Evolutionary conservation across 2,888 invertebrate species (phyloP).

Genomic region (Melangyna quadrimaculata): DNA sequence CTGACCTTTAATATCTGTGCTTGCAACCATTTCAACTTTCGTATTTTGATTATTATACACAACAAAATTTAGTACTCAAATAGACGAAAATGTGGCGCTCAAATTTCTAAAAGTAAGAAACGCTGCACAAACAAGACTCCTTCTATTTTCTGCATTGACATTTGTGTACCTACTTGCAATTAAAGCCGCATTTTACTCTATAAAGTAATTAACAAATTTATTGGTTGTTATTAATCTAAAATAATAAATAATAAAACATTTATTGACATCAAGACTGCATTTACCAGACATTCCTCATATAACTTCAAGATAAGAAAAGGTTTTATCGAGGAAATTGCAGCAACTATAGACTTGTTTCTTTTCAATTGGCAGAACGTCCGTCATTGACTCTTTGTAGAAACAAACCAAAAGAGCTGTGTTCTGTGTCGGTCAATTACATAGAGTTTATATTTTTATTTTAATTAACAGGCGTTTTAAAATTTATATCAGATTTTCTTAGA

Average conservation of each 20-base stretch:
- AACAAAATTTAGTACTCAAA: neutral
- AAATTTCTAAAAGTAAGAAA: neutral
- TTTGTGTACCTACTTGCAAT: too few species aligned
- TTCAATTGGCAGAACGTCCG: neutral
- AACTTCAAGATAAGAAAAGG: neutral
- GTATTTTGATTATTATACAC: neutral
- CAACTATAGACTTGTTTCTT: neutral
- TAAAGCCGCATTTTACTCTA: neutral
- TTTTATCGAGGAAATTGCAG: neutral
- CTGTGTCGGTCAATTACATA: neutral
- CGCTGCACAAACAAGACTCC: neutral
- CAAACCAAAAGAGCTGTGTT: neutral
- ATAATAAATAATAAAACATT: neutral
- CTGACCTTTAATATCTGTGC: slow-evolving; percentile 82
- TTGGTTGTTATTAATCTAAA: neutral
- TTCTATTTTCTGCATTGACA: neutral
- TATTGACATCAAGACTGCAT: neutral
- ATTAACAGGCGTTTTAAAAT: neutral
- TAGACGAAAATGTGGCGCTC: neutral
- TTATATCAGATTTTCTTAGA: neutral
- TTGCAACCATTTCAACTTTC: slow-evolving; percentile 85
- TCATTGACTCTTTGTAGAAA: neutral
- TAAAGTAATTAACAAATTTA: neutral
- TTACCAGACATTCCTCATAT: neutral
- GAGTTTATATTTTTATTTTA: neutral